phyloP scores from a whole-genome alignment of 2,797 vertebrate species.

The Nyctalus aviator region DNA sequence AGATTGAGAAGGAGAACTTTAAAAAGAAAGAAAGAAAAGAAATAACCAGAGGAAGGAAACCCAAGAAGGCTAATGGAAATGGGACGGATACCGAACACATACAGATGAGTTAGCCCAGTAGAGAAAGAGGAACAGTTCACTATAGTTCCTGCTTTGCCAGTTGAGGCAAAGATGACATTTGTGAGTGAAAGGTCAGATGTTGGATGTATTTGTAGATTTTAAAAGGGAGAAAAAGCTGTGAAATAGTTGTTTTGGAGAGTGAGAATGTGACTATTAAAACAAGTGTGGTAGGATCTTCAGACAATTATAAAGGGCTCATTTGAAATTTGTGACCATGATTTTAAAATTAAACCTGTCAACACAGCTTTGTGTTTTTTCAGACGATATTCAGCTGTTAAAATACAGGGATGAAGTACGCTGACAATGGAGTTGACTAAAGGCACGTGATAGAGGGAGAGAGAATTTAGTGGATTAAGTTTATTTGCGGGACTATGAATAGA shows the following conservation, averaged over 20 bases:
- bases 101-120: background rate
- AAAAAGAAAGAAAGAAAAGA: background rate
- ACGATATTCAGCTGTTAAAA: background rate
- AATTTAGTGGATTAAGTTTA: background rate
- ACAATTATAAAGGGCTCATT: background rate
- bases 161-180: background rate
- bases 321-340: background rate
- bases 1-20: background rate
- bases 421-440: background rate
- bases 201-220: background rate
- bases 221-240: background rate
- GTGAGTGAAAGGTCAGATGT: background rate
- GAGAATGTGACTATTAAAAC: background rate
- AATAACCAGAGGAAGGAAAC: background rate
- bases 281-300: background rate
- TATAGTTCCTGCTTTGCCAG: background rate
- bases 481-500: background rate
- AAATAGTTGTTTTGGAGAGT: background rate
- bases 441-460: background rate
- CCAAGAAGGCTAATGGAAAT: background rate
- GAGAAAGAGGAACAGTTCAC: background rate
- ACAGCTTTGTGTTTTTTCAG: background rate
- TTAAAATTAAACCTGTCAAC: conserved; percentile 18
- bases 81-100: background rate
- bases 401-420: background rate